These are phyloP conservation scores for Drosophila lacteicornis DNA, from an alignment of 1,140 invertebrate genomes.

Conservation along the genomic window DNA sequence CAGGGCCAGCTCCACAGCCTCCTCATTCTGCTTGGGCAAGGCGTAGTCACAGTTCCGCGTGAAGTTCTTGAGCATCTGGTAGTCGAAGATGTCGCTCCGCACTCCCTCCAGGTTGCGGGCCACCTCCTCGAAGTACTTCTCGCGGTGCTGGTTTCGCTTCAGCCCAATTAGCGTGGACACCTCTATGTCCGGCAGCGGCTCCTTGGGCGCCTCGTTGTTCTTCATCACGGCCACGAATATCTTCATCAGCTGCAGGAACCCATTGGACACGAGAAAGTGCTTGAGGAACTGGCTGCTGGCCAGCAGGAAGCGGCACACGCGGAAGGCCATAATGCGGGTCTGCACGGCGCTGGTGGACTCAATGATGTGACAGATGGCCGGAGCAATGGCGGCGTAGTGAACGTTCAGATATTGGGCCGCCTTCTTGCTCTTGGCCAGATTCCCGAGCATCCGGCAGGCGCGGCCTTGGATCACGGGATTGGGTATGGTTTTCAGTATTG, in stretches of 20 bases:
- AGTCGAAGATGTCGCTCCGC: conserved; percentile 80
- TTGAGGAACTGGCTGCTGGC: conserved; percentile 69
- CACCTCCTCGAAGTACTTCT: conserved; percentile 84
- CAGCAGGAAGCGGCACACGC: conserved; percentile 75
- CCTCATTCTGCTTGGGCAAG: conserved; percentile 68
- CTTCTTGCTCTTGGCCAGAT: conserved; percentile 76
- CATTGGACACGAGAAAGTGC: conserved; percentile 67
- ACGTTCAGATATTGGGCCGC: conserved; percentile 49
- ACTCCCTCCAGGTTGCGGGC: conserved; percentile 80
- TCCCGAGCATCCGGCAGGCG: conserved; percentile 78
- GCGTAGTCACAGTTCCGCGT: conserved; percentile 63
- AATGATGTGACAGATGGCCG: conserved; percentile 78
- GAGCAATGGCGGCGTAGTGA: conserved; percentile 71
- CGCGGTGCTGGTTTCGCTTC: conserved; percentile 77
- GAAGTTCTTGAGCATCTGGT: conserved; percentile 75
- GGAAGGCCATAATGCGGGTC: conserved; percentile 80
- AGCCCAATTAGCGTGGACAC: conserved; percentile 62
- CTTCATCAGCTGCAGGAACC: conserved; percentile 72
- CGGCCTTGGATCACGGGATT: conserved; percentile 81
- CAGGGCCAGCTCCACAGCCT: conserved; percentile 62
- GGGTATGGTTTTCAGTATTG: conserved; percentile 81
- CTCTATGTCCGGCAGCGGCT: conserved; percentile 52
- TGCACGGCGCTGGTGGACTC: conserved; percentile 75
- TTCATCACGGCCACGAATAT: conserved; percentile 78
- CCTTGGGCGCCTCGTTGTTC: conserved; percentile 60